Percentiles rank a stretch among this genome's conserved stretches.
Evolutionary conservation across 2,113 vertebrate genomes (phyloP).

Genomic region (Symphodus melops): DNA sequence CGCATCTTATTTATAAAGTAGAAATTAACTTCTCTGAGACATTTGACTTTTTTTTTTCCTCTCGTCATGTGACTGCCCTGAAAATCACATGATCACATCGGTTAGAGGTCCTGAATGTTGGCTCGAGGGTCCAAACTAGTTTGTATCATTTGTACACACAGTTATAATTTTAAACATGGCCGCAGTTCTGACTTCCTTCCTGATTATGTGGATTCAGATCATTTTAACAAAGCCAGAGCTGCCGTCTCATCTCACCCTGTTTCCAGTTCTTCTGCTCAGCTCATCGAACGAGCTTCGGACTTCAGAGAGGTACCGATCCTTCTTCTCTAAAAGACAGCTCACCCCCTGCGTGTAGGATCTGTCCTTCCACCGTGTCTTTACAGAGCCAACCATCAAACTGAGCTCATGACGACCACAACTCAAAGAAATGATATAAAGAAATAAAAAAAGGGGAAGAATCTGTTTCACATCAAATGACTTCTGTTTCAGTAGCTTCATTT

Average conservation of each 20-base stretch:
- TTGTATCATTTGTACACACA: not conserved
- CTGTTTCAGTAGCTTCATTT: slow-evolving; percentile 15
- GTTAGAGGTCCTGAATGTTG: too few relatives aligned
- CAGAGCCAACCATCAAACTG: too few relatives aligned
- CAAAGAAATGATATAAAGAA: too few relatives aligned
- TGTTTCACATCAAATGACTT: slow-evolving; percentile 21
- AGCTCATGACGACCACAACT: slow-evolving; percentile 2
- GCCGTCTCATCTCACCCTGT: not conserved
- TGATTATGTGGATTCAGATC: not conserved
- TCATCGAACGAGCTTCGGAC: not conserved
- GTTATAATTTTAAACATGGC: too few relatives aligned
- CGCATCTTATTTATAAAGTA: too few relatives aligned
- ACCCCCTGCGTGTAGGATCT: slow-evolving; percentile 8
- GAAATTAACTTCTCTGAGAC: too few relatives aligned
- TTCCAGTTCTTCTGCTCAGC: slow-evolving; percentile 3
- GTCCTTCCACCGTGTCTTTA: not conserved
- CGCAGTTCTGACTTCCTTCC: too few relatives aligned
- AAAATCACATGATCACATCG: too few relatives aligned
- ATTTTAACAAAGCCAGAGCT: not conserved
- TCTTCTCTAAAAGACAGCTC: not conserved
- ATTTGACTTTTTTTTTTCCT: too few relatives aligned
- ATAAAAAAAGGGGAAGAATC: not conserved
- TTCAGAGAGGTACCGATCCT: not conserved
- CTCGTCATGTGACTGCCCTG: too few relatives aligned
- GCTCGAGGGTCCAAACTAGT: too few relatives aligned